These are phyloP conservation scores for Agelas oroides DNA, from an alignment of 37 sponge, comb jelly and placozoan genomes.

Conservation along the genomic window DNA sequence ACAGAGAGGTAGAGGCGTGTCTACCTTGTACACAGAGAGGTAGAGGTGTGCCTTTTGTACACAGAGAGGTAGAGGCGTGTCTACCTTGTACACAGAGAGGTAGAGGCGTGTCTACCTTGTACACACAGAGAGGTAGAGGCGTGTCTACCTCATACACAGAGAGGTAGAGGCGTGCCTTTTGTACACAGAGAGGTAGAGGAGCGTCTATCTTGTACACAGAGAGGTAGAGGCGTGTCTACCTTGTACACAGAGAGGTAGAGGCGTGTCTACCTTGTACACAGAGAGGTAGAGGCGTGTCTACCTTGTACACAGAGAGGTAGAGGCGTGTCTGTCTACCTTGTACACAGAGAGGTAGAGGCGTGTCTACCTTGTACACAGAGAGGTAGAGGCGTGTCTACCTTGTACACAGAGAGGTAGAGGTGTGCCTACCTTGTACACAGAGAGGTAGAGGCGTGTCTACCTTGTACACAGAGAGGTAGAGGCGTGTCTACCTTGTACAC, in stretches of 20 bases:
- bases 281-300: slow-evolving; percentile 78
- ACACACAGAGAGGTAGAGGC: slow-evolving; percentile 79
- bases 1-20: slow-evolving; percentile 77
- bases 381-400: too few relatives aligned
- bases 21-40: slow-evolving; percentile 77
- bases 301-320: slow-evolving; percentile 79
- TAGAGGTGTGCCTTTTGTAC: slow-evolving; percentile 67
- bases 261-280: slow-evolving; percentile 76
- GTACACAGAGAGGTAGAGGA: too few relatives aligned
- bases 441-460: too few relatives aligned
- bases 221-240: slow-evolving; percentile 77
- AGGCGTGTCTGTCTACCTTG: slow-evolving; percentile 81
- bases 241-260: too few relatives aligned
- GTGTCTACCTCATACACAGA: slow-evolving; percentile 42
- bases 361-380: slow-evolving; percentile 71
- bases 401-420: slow-evolving; percentile 81
- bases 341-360: slow-evolving; percentile 81
- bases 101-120: slow-evolving; percentile 84
- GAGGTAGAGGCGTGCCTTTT: too few relatives aligned
- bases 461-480: slow-evolving; percentile 85
- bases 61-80: slow-evolving; percentile 77
- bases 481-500: slow-evolving; percentile 70
- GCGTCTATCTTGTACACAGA: slow-evolving; percentile 80
- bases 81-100: slow-evolving; percentile 77
- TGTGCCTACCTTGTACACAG: slow-evolving; percentile 69